Evolutionary conservation across 1,140 invertebrate species (phyloP), one percentile per base, ranked within the genome.

Genomic region (Sarcophaga bullata): DNA sequence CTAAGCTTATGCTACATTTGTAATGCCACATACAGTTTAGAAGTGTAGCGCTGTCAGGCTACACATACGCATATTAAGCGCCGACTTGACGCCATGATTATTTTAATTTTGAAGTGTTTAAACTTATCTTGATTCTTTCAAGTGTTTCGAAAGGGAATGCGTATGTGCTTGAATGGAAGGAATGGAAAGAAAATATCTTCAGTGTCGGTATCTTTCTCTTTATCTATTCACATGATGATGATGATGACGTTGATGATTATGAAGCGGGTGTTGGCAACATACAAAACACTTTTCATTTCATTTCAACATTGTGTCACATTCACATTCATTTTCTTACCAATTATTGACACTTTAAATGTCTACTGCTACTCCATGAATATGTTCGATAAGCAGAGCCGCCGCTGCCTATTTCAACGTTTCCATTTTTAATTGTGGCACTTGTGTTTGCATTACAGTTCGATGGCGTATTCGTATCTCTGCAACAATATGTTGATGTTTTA

Each of bases 331-430:
- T 68, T 68, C 62, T 68, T 68, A 19, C 62, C 62, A 68, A 68
- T 68, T 68, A 68, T 68, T 68, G 62, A 68, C 62, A 68, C 62
- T 68, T 68, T 68, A 68, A 68, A 68, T 68, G 62, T 68, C 62
- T 68, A 19, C 19, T 68, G 4, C 25, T 37, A 37, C 25, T 4
- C 25, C 1, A 37, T 37, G 25, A 58, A 58, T 58, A 58, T 58
- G 11, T 58, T n/a, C 54, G 7, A 58, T n/a, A n/a, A 58, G 13
- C n/a, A 11, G 54, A 7, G n/a, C 54, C n/a, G 54, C n/a, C 11
- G 13, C n/a, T 6, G 13, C 13, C 54, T 7, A 4, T 11, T 58
- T 58, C 54, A 13, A 58, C 54, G 54, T 58, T 58, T 58, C 54
- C 6, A 58, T 58, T 58, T n/a, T n/a, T 58, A 37, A n/a, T 58